A percentile compares a stretch with the other conserved stretches of the same genome.
Evolutionary conservation across 2,888 invertebrate species (phyloP).

Genomic region (Sarcophaga caerulescens): DNA sequence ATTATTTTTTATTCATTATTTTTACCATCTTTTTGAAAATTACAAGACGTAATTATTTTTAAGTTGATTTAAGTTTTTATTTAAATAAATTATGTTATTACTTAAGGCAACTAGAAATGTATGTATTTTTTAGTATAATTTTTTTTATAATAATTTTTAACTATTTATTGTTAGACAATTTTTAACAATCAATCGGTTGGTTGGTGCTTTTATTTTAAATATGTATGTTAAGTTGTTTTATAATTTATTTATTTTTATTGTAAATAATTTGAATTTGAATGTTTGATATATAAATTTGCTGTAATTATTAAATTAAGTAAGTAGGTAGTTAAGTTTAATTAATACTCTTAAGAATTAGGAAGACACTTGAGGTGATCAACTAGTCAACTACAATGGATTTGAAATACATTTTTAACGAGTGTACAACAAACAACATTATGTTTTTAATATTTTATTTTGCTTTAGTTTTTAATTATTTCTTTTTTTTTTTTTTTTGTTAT

Average conservation of each 20-base stretch:
- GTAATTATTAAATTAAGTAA: conserved; percentile 9
- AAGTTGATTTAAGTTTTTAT: not conserved
- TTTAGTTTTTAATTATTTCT: conserved; percentile 20
- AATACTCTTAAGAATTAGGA: conserved; percentile 42
- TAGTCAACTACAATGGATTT: conserved; percentile 19
- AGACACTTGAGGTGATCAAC: conserved; percentile 66
- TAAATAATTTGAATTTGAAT: not conserved
- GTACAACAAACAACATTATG: not conserved
- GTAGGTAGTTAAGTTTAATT: conserved; percentile 3
- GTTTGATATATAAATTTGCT: conserved; percentile 1
- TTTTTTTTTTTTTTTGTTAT: conserved; percentile 3
- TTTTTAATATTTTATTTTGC: conserved; percentile 6
- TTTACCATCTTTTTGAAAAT: no score
- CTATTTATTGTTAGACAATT: no score
- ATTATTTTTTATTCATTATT: no score
- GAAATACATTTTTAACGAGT: not conserved
- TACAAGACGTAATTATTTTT: not conserved
- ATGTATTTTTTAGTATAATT: no score
- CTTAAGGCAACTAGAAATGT: no score
- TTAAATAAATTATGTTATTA: not conserved
- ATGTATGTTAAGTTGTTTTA: no score
- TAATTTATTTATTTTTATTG: not conserved
- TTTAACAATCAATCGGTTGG: not conserved
- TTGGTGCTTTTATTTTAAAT: not conserved
- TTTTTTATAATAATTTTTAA: no score